These are phyloP conservation scores for Gobiocypris rarus DNA, from an alignment of 2,113 vertebrate genomes.

Conservation along the genomic window DNA sequence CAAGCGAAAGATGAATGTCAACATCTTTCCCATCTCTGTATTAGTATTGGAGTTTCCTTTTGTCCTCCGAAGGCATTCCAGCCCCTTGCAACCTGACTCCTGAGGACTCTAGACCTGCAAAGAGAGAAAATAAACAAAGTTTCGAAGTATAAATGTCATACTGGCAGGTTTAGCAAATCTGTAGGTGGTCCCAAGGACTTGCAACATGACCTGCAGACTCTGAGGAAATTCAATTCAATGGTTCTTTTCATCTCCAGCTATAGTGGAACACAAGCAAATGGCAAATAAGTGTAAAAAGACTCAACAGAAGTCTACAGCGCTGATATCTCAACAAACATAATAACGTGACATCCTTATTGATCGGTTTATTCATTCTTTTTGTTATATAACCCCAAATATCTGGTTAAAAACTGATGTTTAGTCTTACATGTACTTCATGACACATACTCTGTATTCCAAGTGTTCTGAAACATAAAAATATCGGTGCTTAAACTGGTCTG, in stretches of 20 bases:
- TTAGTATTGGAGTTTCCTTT: conserved; percentile 42
- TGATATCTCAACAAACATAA: neutral
- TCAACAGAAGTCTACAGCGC: neutral
- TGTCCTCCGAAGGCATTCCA: conserved; percentile 44
- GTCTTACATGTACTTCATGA: neutral
- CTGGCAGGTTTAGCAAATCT: conserved; percentile 50
- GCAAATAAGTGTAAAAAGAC: neutral
- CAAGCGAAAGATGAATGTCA: conserved; percentile 36
- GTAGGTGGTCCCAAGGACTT: conserved; percentile 56
- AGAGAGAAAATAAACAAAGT: conserved; percentile 55
- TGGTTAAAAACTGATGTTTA: conserved; percentile 5
- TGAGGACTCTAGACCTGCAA: conserved; percentile 23
- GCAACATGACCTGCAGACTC: conserved; percentile 45
- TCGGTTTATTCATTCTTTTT: neutral
- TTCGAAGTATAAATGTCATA: conserved; percentile 53
- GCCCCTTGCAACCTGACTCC: conserved; percentile 50
- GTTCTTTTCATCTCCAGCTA: conserved; percentile 36
- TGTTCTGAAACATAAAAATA: neutral
- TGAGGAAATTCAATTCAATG: conserved; percentile 44
- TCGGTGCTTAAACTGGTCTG: neutral
- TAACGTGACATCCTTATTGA: neutral
- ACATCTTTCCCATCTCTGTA: conserved; percentile 46
- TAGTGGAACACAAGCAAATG: neutral
- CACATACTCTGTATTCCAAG: too few species aligned
- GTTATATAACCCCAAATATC: neutral